Percentiles rank a stretch among this genome's conserved stretches.
Conservation (phyloP, 1,140 invertebrate genomes). For the Leptinotarsa lineolata region DNA sequence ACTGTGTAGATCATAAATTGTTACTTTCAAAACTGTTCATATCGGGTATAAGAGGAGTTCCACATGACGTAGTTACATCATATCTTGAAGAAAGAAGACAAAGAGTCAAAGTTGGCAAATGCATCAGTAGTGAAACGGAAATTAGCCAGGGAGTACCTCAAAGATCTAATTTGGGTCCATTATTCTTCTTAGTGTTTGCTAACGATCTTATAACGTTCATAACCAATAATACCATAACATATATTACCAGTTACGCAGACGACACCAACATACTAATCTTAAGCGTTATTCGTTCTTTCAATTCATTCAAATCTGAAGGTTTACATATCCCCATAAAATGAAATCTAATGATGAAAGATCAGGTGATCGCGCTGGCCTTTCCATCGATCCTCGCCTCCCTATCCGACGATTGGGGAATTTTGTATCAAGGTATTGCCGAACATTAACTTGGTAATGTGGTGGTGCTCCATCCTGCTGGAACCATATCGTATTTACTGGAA, state of each 20-base stretch:
- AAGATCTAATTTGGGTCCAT: constrained; percentile 9
- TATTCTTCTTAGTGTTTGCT: too few relatives aligned
- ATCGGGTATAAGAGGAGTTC: constrained; percentile 4
- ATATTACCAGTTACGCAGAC: constrained; percentile 10
- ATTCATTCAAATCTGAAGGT: too few relatives aligned
- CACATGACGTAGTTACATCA: constrained; percentile 10
- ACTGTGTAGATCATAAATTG: constrained; percentile 17
- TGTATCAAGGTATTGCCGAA: too few relatives aligned
- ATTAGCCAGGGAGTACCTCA: constrained; percentile 11
- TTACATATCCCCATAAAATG: too few relatives aligned
- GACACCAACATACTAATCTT: constrained; percentile 21
- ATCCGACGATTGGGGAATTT: too few relatives aligned
- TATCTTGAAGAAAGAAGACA: constrained; percentile 10
- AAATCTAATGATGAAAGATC: too few relatives aligned
- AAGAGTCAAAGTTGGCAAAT: background rate
- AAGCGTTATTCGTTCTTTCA: too few relatives aligned
- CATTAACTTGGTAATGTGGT: too few relatives aligned
- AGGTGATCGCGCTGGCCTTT: too few relatives aligned
- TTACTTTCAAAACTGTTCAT: background rate
- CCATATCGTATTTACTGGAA: too few relatives aligned
- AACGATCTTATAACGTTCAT: constrained; percentile 6
- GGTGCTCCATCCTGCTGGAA: too few relatives aligned
- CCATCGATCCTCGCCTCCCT: too few relatives aligned
- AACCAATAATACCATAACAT: constrained; percentile 4
- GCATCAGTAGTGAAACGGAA: background rate